Evolutionary conservation across 1,140 invertebrate genomes (phyloP), one percentile per base, ranked within the genome.

Genomic region (Centruroides sculpturatus): DNA sequence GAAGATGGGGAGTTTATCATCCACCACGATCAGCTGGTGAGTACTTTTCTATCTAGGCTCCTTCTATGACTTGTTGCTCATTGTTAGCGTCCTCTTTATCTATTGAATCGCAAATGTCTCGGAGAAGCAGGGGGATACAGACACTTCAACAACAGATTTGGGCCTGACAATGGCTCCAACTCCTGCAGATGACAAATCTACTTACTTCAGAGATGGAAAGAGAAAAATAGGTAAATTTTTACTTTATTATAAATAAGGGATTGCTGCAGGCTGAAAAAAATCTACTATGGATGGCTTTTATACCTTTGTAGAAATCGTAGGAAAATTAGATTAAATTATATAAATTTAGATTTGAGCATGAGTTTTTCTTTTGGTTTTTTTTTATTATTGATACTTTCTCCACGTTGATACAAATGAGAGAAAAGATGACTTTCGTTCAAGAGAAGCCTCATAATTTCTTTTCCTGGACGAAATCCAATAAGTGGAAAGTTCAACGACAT

Each of bases 131-230:
- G 64, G 64, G 34, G 61, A 60, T 12, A 56, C 56, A 10, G 54
- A 59, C 13, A 60, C 62, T 2, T 50, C 55, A 4, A 59, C 47
- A 36, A 62, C 55, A 23, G 64, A 66, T 36, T 57, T 50, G 7
- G 65, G 62, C 11, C 47, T 66, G 10, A 34, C 56, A 7, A 64
- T 61, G 59, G 55, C 62, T 1, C 41, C 55, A 9, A 50, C 57
- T 5, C 62, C 62, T 1, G 59, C 50, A 5, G 66, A 65, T n/a
- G 68, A 70, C 56, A 70, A 66, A 35, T 64, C 65, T 35, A 74
- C 71, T 10, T 75, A 71, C 66, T 78, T 80, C 66, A 68, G 71
- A 47, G 78, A 79, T 67, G 75, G 76, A 1, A 69, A 69, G n/a
- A 66, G 76, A 52, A 73, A 74, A 66, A 75, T 78, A 46, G 71